Percentiles rank a stretch among this genome's conserved stretches.
Conservation (phyloP, 1,140 invertebrate species). For the Hyposmocoma kahamanoa region DNA sequence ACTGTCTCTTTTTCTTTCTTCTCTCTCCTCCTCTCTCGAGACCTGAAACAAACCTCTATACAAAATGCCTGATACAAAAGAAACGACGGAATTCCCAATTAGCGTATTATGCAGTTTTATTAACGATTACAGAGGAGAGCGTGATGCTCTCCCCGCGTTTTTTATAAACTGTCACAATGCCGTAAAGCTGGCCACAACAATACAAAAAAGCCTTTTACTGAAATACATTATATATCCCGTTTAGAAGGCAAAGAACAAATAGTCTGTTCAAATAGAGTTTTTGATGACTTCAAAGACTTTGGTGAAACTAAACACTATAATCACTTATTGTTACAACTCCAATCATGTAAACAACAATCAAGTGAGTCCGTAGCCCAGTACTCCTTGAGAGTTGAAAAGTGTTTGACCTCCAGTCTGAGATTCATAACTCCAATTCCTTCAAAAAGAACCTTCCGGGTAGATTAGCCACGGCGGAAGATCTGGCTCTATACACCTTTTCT, state of each 20-base stretch:
- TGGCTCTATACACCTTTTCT: no score
- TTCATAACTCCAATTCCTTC: no score
- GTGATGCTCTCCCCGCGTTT: background rate
- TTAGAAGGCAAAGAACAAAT: no score
- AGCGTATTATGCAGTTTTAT: background rate
- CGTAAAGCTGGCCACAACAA: background rate
- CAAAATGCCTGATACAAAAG: no score
- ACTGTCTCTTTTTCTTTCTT: no score
- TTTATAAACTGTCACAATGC: background rate
- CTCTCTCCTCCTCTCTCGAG: no score
- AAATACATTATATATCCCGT: slow-evolving; percentile 1
- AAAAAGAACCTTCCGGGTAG: no score
- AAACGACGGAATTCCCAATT: slow-evolving; percentile 1
- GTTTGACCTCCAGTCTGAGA: background rate
- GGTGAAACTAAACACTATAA: background rate
- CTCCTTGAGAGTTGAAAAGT: background rate
- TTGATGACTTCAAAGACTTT: background rate
- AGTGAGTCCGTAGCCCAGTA: slow-evolving; percentile 1
- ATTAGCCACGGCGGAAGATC: no score
- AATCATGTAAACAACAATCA: background rate
- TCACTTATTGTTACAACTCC: background rate
- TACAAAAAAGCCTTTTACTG: background rate
- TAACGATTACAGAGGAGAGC: background rate
- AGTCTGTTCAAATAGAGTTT: background rate
- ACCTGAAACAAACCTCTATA: no score